A percentile compares a stretch with the other conserved stretches of the same genome.
Conservation (phyloP, 1,140 invertebrate species). For the Drosophila trapezifrons region DNA sequence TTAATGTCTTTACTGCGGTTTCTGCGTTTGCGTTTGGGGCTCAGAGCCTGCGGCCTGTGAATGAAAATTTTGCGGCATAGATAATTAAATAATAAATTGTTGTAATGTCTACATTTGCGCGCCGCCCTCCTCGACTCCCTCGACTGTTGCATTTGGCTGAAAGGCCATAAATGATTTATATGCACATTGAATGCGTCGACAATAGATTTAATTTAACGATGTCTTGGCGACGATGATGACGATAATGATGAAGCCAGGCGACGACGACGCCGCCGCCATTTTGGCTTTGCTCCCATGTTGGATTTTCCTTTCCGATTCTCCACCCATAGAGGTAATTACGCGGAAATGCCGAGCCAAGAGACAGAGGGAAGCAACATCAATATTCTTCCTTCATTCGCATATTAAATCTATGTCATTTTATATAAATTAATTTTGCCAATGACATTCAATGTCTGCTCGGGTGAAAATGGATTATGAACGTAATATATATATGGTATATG, state of each 20-base stretch:
- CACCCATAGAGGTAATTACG: conserved; percentile 62
- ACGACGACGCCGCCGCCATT: conserved; percentile 50
- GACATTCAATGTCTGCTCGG: conserved; percentile 55
- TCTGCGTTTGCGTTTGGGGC: conserved; percentile 22
- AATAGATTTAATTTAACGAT: conserved; percentile 78
- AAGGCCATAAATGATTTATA: conserved; percentile 74
- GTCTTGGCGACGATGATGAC: conserved; percentile 62
- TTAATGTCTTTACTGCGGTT: conserved; percentile 58
- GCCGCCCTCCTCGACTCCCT: background rate
- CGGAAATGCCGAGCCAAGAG: conserved; percentile 43
- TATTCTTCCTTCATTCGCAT: conserved; percentile 45
- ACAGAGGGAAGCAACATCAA: conserved; percentile 45
- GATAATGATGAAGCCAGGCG: conserved; percentile 26
- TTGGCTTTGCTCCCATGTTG: conserved; percentile 51
- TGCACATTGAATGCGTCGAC: conserved; percentile 75
- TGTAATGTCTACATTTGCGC: conserved; percentile 72
- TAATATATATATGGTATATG: conserved; percentile 23
- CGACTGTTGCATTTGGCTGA: conserved; percentile 47
- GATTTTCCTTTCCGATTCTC: conserved; percentile 17
- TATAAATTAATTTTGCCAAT: conserved; percentile 67
- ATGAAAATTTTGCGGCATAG: conserved; percentile 74
- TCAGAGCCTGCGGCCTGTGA: conserved; percentile 48
- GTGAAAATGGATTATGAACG: conserved; percentile 48
- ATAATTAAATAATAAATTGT: conserved; percentile 79
- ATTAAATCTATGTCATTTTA: conserved; percentile 61